A percentile compares a stretch with the other conserved stretches of the same genome.
Conservation (phyloP, 2,113 vertebrate species). For the Nycticebus coucang region DNA sequence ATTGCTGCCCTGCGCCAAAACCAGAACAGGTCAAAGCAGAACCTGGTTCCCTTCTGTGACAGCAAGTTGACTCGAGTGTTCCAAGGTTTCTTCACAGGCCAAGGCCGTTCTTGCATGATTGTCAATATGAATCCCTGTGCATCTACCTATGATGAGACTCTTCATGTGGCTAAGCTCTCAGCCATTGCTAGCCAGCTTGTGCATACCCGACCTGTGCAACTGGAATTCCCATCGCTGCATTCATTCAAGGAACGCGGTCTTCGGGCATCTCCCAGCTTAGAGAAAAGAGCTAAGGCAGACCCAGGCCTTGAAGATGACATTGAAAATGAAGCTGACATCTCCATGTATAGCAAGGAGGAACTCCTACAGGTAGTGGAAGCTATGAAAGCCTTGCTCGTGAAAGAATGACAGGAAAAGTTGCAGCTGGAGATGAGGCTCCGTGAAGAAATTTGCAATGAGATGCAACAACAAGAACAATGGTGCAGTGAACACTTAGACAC, state of each 20-base stretch:
- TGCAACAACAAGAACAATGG: constrained; percentile 91
- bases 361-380: constrained; percentile 90
- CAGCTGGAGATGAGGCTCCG: constrained; percentile 91
- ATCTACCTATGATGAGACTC: constrained; percentile 95
- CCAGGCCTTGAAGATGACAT: constrained; percentile 80
- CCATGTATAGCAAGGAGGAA: constrained; percentile 90
- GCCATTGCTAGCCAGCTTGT: constrained; percentile 97
- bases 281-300: constrained; percentile 65
- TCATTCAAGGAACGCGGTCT: constrained; percentile 90
- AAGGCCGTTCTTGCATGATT: constrained; percentile 96
- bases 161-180: constrained; percentile 97
- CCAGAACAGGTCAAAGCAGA: constrained; percentile 87
- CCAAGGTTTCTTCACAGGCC: constrained; percentile 96
- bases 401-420: constrained; percentile 91
- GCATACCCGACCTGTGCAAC: constrained; percentile 91
- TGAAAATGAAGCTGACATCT: constrained; percentile 89
- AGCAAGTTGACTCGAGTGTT: constrained; percentile 98
- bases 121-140: constrained; percentile 97
- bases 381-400: constrained; percentile 89
- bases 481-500: constrained; percentile 93
- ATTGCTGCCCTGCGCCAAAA: constrained; percentile 94
- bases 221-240: constrained; percentile 91
- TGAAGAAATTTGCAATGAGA: constrained; percentile 94
- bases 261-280: constrained; percentile 76
- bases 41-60: constrained; percentile 96